phyloP scores from a whole-genome alignment of 2,113 vertebrate genomes.

The Tachysurus vachellii region DNA sequence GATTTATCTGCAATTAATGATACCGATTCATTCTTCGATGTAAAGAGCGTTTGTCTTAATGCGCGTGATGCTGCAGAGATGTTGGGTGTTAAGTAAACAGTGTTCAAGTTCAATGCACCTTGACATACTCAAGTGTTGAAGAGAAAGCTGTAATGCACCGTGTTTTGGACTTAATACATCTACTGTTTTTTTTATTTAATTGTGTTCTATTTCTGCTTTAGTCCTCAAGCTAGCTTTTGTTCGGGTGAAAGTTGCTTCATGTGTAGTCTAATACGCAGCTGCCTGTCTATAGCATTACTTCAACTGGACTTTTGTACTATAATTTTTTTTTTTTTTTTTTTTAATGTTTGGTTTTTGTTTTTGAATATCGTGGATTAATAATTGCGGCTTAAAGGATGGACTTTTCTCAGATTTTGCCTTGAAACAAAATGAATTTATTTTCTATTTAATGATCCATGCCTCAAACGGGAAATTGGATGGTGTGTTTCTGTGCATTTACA shows the following conservation, averaged over 20 bases:
- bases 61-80: neutral
- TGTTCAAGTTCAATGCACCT: slow-evolving; percentile 2
- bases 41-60: neutral
- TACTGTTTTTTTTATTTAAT: neutral
- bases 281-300: slow-evolving; percentile 37
- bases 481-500: slow-evolving; percentile 28
- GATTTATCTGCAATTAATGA: neutral
- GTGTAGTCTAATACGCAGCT: slow-evolving; percentile 14
- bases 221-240: slow-evolving; percentile 1
- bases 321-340: neutral
- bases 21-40: neutral
- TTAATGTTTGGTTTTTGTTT: neutral
- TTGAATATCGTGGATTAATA: neutral
- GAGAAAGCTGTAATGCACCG: neutral
- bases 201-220: slow-evolving; percentile 2
- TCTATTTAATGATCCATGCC: slow-evolving; percentile 34
- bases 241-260: slow-evolving; percentile 9
- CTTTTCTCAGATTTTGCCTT: slow-evolving; percentile 24
- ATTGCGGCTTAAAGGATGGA: neutral
- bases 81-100: neutral
- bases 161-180: neutral
- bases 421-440: slow-evolving; percentile 36
- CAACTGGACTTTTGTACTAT: slow-evolving; percentile 19
- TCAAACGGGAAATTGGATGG: slow-evolving; percentile 21
- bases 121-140: neutral